Conservation (phyloP, 2,113 vertebrate species). For the Neogobius melanostomus region DNA sequence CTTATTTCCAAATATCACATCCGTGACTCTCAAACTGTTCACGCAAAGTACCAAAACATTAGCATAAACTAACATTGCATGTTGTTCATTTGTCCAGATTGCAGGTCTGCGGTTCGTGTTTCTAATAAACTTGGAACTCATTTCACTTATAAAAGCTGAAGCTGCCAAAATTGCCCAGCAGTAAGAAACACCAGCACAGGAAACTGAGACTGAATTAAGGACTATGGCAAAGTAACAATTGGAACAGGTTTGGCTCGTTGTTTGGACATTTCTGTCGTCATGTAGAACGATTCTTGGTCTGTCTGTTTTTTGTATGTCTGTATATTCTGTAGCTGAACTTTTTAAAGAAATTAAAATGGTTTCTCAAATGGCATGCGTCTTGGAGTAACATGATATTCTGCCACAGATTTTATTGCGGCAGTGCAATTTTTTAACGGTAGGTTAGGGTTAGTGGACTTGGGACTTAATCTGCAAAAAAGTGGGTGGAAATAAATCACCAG, state of each 20-base stretch:
- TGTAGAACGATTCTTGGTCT: slow-evolving; percentile 46
- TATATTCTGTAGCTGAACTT: slow-evolving; percentile 64
- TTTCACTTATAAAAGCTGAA: slow-evolving; percentile 92
- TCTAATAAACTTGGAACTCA: slow-evolving; percentile 95
- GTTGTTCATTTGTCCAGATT: slow-evolving; percentile 78
- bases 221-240: background rate
- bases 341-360: slow-evolving; percentile 61
- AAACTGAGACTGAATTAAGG: slow-evolving; percentile 3
- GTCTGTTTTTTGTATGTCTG: slow-evolving; percentile 60
- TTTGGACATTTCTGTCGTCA: slow-evolving; percentile 49
- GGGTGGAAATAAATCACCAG: no score
- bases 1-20: background rate
- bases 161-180: slow-evolving; percentile 92
- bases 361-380: background rate
- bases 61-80: background rate
- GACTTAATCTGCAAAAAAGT: no score
- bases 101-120: slow-evolving; percentile 95
- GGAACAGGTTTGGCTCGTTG: slow-evolving; percentile 30
- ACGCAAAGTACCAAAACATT: no score
- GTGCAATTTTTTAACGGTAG: no score
- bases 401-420: no score
- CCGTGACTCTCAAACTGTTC: no score
- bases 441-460: no score
- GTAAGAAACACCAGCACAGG: slow-evolving; percentile 57
- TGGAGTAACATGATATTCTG: no score